Conservation (phyloP, 2,888 invertebrate species). For the Eupithecia subumbrata region DNA sequence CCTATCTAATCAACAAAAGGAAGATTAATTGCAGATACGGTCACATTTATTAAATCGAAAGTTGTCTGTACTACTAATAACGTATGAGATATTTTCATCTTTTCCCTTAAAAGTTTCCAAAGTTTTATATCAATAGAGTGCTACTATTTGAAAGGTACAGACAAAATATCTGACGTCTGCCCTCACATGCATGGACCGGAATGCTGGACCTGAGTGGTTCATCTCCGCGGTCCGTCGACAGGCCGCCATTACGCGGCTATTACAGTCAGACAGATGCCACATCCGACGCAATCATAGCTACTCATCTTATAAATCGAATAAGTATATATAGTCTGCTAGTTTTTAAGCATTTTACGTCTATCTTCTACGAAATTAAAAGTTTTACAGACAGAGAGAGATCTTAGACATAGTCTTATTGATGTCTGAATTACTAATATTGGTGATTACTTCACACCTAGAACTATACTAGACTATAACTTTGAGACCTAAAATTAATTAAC, state of each 20-base stretch:
- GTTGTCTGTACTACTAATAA: background rate
- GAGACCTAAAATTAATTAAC: background rate
- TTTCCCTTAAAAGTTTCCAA: background rate
- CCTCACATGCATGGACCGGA: background rate
- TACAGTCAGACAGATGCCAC: conserved; percentile 6
- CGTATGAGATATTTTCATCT: background rate
- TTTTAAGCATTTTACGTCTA: background rate
- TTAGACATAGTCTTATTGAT: background rate
- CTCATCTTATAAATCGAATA: conserved; percentile 4
- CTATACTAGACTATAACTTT: background rate
- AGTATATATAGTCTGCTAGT: background rate
- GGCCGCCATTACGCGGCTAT: conserved; percentile 9
- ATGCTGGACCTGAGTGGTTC: background rate
- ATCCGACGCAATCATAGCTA: background rate
- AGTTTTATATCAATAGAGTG: background rate
- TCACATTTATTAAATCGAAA: background rate
- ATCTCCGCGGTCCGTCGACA: conserved; percentile 1
- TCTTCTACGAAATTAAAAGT: background rate
- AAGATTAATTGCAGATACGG: background rate
- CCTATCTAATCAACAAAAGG: background rate
- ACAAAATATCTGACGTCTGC: background rate
- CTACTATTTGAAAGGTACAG: background rate
- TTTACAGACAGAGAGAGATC: background rate
- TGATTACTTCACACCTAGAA: background rate
- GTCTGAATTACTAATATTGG: background rate